Evolutionary conservation across 1,140 invertebrate species (phyloP), one percentile per base, ranked within the genome.

Genomic region (Brachionus plicatilis): DNA sequence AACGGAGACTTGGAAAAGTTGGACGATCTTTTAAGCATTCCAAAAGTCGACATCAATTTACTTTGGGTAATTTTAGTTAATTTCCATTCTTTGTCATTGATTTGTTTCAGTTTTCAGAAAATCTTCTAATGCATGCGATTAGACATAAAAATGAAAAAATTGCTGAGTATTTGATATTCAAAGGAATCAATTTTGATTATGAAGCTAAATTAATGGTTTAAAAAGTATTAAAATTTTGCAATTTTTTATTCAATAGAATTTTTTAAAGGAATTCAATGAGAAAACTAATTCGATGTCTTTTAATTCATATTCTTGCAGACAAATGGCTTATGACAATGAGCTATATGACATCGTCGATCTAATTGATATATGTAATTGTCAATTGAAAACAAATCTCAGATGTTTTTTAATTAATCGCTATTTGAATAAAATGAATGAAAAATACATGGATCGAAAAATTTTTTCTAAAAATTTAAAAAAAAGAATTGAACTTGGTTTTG

Each of bases 121-220:
- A 88, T 82, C 82, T 89, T 66, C 79, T 89, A 24, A 88, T 88
- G 88, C 83, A 85, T n/a, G 88, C 88, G 1, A 87, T 89, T 37
- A 83, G 87, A 78, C 29, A 85, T 20, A 85, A 72, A 27, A 86
- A 88, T 50, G 76, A 79, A 41, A 85, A 86, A 76, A 88, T 88
- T 86, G 88, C 87, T 0, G 87, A 88, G 84, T 88, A 88, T 84
- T 85, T 89, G 1, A 85, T 89, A 43, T 87, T 88, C 83, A 88
- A 87, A 72, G 88, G 88, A 53, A 86, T 88, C 2, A 85, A 89
- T 76, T 82, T 84, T 14, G 87, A 87, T 80, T 87, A 86, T 80
- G 83, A 86, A 82, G 86, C 85, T 14, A 83, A 83, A 60, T n/a
- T 86, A 1, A 66, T 88, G 29, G 78, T 87, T 9, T 41, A 47